Conservation (phyloP, 1,140 invertebrate genomes). For the Holotrichia oblita region DNA sequence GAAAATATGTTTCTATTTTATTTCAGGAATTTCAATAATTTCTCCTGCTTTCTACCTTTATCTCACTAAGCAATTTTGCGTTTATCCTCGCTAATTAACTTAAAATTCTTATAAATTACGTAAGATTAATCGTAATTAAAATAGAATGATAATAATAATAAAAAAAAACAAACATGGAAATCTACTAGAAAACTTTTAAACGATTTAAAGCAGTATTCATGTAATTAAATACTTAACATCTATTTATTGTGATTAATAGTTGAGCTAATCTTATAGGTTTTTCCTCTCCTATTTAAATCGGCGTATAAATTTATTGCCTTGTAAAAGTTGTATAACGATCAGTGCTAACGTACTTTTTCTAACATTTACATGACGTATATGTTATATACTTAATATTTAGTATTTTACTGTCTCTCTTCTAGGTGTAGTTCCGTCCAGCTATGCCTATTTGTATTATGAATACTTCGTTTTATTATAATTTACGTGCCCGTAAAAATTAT, state of each 20-base stretch:
- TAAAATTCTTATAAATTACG: neutral
- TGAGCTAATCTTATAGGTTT: neutral
- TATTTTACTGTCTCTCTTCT: neutral
- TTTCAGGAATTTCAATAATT: too few relatives aligned
- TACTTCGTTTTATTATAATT: slow-evolving; percentile 1
- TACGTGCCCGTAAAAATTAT: neutral
- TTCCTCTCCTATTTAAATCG: neutral
- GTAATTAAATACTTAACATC: neutral
- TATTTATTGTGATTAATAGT: slow-evolving; percentile 21
- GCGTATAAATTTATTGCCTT: slow-evolving; percentile 4
- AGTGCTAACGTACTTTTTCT: neutral
- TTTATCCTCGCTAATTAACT: neutral
- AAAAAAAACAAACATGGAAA: neutral
- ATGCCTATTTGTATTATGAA: neutral
- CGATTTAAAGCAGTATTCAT: neutral
- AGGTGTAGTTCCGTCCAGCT: neutral
- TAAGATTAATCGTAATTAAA: neutral
- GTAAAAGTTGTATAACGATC: neutral
- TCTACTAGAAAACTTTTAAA: neutral
- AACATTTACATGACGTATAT: neutral
- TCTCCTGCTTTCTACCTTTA: too few relatives aligned
- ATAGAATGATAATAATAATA: neutral
- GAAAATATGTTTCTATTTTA: too few relatives aligned
- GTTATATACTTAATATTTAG: neutral
- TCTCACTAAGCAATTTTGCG: neutral